These are phyloP conservation scores for Calliopum simillimum DNA, from an alignment of 2,888 invertebrate species.

Conservation along the genomic window DNA sequence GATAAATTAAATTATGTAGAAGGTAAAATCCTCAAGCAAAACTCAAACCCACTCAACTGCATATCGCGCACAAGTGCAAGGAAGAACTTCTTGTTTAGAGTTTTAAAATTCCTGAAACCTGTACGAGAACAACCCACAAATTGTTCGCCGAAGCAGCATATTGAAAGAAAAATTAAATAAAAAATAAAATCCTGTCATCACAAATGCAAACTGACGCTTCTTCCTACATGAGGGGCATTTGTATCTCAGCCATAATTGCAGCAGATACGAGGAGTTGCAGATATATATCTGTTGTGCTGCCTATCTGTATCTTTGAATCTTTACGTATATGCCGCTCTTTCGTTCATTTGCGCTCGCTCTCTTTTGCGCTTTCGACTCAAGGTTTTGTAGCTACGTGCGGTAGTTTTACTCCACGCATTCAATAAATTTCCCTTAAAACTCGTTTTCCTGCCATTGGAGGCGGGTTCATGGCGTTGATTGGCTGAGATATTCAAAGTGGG, in stretches of 20 bases:
- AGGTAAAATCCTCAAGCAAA: too few relatives aligned
- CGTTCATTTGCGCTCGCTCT: background rate
- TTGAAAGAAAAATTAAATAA: background rate
- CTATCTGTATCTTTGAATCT: slow-evolving; percentile 26
- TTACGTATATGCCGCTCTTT: background rate
- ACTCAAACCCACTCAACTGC: too few relatives aligned
- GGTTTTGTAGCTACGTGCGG: background rate
- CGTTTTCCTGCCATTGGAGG: slow-evolving; percentile 8
- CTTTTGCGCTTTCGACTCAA: background rate
- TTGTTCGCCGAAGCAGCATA: background rate
- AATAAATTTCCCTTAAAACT: slow-evolving; percentile 10
- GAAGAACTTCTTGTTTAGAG: too few relatives aligned
- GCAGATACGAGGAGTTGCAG: too few relatives aligned
- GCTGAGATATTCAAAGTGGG: background rate
- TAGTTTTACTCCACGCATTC: background rate
- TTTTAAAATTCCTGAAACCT: background rate
- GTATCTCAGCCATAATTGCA: slow-evolving; percentile 21
- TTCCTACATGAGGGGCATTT: background rate
- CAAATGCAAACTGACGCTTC: too few relatives aligned
- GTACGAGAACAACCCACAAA: background rate
- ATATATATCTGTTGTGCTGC: slow-evolving; percentile 15
- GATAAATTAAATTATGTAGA: too few relatives aligned
- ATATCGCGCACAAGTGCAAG: too few relatives aligned
- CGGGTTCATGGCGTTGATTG: slow-evolving; percentile 26
- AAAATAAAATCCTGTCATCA: background rate